Base-by-base conservation (phyloP, 1,140 invertebrate genomes). In the Caerostris darwini region DNA sequence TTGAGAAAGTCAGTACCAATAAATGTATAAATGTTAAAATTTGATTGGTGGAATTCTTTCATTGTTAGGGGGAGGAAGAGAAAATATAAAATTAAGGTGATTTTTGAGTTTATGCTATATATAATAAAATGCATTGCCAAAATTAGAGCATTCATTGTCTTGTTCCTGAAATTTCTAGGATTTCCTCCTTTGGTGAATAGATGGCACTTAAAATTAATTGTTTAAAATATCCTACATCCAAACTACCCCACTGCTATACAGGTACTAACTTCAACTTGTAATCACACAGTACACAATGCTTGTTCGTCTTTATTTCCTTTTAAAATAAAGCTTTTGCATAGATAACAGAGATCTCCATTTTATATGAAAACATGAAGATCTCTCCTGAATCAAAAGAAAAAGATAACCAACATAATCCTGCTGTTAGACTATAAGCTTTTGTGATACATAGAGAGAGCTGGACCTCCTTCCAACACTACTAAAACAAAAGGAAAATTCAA, bases 251-350 rank as follows among this genome's bases (percentile, higher is more conserved):
- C 58, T 50, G 50, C 59, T 54, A 54, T 64, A 89, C 53, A 69
- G 59, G 58, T 53, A 54, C 58, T 50, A 69, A 89, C 14, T 8
- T 19, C 12, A 50, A 54, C 53, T 77, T 77, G 19, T 50, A 77
- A 77, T 77, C 71, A 77, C 34, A 50, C 34, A 77, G 71, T 77
- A 77, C 34, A 67, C n/a, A n/a, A n/a, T n/a, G 53, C 53, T 53
- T 77, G 71, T 34, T 64, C 50, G 61, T 54, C 58, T 50, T 59
- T 69, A 71, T 10, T 89, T 56, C 64, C 8, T 53, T 61, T 87
- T 64, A 87, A 87, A 87, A 87, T 87, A 87, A 87, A 61, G 85
- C 85, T 61, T 87, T 87, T 87, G 85, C 85, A 61, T 53, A 87
- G 56, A 87, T 61, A 14, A 34, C 56, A 87, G 58, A 87, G 58